Evolutionary conservation across 2,797 vertebrate genomes (phyloP).

Genomic region (Intellagama lesueurii): DNA sequence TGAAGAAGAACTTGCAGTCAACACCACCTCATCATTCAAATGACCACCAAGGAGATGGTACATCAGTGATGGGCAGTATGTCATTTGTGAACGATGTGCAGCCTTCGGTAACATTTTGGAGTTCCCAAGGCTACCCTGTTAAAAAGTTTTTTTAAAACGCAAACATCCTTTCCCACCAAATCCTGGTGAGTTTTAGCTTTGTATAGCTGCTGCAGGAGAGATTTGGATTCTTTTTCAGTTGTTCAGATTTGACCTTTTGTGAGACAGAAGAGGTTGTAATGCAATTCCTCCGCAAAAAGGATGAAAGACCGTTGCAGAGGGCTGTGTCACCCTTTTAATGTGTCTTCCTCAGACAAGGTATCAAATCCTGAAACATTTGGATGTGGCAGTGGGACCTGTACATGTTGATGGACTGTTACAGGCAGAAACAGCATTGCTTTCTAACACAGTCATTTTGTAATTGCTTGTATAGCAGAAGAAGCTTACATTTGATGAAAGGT

Average conservation of each 20-base stretch:
- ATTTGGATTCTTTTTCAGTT: background rate
- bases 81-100: no score
- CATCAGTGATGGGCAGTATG: no score
- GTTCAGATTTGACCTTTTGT: conserved; percentile 23
- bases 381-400: background rate
- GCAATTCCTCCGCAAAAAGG: background rate
- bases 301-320: background rate
- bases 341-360: background rate
- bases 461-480: background rate
- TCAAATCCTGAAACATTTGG: conserved; percentile 20
- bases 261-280: conserved; percentile 29
- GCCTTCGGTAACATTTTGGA: no score
- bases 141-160: no score
- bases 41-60: no score
- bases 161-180: no score
- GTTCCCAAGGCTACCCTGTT: no score
- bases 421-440: conserved; percentile 27
- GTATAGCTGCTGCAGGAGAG: background rate
- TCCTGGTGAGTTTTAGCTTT: no score
- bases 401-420: conserved; percentile 6
- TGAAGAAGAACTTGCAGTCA: no score
- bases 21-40: no score
- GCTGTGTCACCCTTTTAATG: conserved; percentile 27
- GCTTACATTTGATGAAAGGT: conserved; percentile 6
- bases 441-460: conserved; percentile 27